These are phyloP conservation scores for Oscheius sp. DNA, from an alignment of 2,888 invertebrate species.

Conservation along the genomic window DNA sequence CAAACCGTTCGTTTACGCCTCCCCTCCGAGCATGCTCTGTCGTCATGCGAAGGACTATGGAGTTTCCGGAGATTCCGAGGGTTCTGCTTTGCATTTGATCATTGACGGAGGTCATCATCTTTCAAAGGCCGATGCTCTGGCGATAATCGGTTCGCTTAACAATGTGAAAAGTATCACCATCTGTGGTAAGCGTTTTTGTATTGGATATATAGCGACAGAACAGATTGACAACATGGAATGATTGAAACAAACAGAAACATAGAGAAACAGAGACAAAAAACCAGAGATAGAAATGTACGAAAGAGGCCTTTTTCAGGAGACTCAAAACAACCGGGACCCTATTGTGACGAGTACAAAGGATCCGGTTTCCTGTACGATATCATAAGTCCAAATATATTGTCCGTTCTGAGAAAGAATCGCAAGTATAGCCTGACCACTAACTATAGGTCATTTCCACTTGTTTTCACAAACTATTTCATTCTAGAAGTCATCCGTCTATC, in stretches of 20 bases:
- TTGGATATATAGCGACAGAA: too few species aligned
- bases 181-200: background rate
- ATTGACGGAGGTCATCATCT: constrained; percentile 1
- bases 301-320: background rate
- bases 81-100: background rate
- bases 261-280: too few species aligned
- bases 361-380: background rate
- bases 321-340: background rate
- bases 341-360: background rate
- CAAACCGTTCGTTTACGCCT: too few species aligned
- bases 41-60: too few species aligned
- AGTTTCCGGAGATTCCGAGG: too few species aligned
- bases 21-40: too few species aligned
- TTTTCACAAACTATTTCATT: background rate
- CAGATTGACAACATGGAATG: too few species aligned
- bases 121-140: background rate
- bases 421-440: too few species aligned
- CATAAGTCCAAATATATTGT: too few species aligned
- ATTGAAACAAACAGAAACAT: too few species aligned
- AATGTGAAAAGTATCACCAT: constrained; percentile 9
- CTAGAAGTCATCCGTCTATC: background rate
- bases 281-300: background rate
- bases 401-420: too few species aligned
- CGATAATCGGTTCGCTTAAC: background rate
- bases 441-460: background rate